Conservation (phyloP, 2,888 invertebrate species). For the Aplocera efformata region DNA sequence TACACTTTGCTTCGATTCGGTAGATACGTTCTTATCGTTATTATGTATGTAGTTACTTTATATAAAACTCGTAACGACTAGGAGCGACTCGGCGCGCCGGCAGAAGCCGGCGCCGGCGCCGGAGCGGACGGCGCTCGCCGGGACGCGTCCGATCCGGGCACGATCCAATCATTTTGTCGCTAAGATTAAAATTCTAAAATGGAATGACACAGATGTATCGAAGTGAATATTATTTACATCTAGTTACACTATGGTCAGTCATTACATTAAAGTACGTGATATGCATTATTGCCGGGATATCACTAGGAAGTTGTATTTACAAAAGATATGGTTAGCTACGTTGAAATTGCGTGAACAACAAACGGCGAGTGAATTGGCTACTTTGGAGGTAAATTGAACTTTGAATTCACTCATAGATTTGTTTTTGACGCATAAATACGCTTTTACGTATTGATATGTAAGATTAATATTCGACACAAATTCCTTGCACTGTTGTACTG, state of each 20-base stretch:
- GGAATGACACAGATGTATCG: conserved; percentile 23
- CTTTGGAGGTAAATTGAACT: conserved; percentile 10
- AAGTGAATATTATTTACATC: conserved; percentile 27
- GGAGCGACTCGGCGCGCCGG: background rate
- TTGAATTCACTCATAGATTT: conserved; percentile 22
- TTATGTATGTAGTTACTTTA: conserved; percentile 39
- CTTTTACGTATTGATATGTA: conserved; percentile 33
- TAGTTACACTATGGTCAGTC: conserved; percentile 53
- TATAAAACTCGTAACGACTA: conserved; percentile 52
- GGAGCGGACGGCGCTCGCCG: background rate
- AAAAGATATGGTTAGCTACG: conserved; percentile 49
- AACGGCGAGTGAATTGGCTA: conserved; percentile 30
- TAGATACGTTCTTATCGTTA: conserved; percentile 21
- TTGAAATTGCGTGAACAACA: conserved; percentile 35
- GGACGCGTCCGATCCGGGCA: conserved; percentile 37
- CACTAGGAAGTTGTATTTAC: conserved; percentile 57
- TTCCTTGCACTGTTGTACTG: conserved; percentile 29
- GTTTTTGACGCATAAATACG: conserved; percentile 31
- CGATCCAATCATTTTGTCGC: conserved; percentile 48
- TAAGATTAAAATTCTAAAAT: conserved; percentile 52
- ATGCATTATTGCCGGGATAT: conserved; percentile 78
- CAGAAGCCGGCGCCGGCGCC: conserved; percentile 22
- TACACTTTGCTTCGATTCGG: conserved; percentile 22
- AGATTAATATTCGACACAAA: conserved; percentile 30
- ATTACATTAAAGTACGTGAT: conserved; percentile 57